Evolutionary conservation across 2,113 vertebrate genomes (phyloP).

Genomic region (Piprites chloris): DNA sequence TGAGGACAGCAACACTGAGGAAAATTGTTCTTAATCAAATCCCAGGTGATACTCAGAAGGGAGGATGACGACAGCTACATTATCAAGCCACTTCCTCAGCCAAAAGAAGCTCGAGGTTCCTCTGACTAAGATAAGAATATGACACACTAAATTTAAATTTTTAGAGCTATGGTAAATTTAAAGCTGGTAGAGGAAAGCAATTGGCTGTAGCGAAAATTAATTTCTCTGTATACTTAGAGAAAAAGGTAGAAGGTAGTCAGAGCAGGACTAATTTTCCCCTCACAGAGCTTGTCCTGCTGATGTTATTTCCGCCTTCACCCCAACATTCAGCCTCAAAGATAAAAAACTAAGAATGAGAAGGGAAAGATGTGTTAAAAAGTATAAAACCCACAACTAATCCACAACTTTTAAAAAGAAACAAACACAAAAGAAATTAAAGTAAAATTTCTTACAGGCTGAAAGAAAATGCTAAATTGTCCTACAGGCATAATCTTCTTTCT

Average conservation of each 20-base stretch:
- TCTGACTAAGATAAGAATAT: background rate
- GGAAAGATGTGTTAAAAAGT: background rate
- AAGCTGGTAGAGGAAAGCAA: background rate
- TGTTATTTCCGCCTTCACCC: background rate
- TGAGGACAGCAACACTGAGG: background rate
- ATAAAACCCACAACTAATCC: background rate
- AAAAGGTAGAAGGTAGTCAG: background rate
- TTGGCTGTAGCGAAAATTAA: background rate
- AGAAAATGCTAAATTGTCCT: background rate
- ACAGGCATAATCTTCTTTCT: constrained; percentile 22
- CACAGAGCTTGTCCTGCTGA: background rate
- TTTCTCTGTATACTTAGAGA: background rate
- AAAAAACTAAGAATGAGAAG: background rate
- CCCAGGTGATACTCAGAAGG: background rate
- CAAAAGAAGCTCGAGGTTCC: background rate
- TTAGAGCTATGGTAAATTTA: background rate
- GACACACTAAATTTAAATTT: background rate
- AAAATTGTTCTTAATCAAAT: constrained; percentile 1
- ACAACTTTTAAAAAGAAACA: background rate
- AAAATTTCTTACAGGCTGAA: background rate
- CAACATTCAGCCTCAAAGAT: background rate
- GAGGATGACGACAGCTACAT: background rate
- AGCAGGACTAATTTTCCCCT: background rate
- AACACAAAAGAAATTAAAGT: background rate
- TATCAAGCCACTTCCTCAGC: background rate